A percentile compares a stretch with the other conserved stretches of the same genome.
These are phyloP conservation scores for Eupithecia inturbata DNA, from an alignment of 2,888 invertebrate genomes.

Conservation along the genomic window DNA sequence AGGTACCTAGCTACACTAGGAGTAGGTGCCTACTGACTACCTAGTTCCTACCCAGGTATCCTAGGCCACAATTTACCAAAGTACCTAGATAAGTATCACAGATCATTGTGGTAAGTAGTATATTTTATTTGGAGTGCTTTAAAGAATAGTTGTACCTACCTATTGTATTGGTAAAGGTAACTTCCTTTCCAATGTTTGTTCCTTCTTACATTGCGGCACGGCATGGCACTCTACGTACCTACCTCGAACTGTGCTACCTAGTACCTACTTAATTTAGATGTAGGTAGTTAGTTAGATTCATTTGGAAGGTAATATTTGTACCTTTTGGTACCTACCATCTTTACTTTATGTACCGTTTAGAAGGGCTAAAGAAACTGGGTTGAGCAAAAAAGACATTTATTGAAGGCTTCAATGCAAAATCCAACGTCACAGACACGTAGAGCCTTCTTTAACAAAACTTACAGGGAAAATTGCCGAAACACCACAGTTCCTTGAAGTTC, in stretches of 20 bases:
- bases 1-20: background rate
- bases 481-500: slow-evolving; percentile 70
- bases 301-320: background rate
- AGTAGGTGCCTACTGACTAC: background rate
- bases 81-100: no score
- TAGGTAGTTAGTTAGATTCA: background rate
- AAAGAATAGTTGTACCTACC: no score
- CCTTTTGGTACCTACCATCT: background rate
- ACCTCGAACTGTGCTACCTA: background rate
- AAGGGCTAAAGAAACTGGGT: slow-evolving; percentile 8
- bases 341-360: background rate
- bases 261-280: background rate
- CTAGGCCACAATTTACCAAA: no score
- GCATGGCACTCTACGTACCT: background rate
- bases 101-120: no score
- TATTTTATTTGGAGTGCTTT: no score
- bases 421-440: slow-evolving; percentile 78
- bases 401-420: slow-evolving; percentile 54
- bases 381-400: slow-evolving; percentile 30
- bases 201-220: background rate
- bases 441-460: slow-evolving; percentile 67
- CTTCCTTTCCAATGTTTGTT: no score
- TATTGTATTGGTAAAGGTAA: no score
- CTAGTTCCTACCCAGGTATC: background rate
- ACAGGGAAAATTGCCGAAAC: slow-evolving; percentile 73